phyloP scores from a whole-genome alignment of 1,140 invertebrate species.

The Leucophenga varia region DNA sequence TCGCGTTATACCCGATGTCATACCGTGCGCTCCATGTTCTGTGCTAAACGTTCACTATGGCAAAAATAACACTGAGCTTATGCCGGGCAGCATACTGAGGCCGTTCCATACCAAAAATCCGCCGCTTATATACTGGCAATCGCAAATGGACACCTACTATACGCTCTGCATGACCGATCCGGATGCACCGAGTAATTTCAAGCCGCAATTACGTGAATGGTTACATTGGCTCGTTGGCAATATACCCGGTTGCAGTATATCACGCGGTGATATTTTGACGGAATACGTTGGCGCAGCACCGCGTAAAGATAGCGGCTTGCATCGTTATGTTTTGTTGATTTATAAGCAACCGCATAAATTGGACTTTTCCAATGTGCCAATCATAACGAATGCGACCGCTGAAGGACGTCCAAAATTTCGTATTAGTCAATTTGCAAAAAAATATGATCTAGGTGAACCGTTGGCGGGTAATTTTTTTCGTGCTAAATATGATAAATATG shows the following conservation, averaged over 20 bases:
- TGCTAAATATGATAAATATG: slow-evolving; percentile 87
- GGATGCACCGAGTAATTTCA: slow-evolving; percentile 66
- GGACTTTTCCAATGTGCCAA: slow-evolving; percentile 43
- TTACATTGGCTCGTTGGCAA: slow-evolving; percentile 90
- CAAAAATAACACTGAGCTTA: no score
- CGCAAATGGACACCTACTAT: slow-evolving; percentile 65
- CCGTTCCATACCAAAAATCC: slow-evolving; percentile 67
- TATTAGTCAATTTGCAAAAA: slow-evolving; percentile 75
- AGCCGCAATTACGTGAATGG: slow-evolving; percentile 79
- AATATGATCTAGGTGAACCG: slow-evolving; percentile 76
- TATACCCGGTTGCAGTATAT: slow-evolving; percentile 74
- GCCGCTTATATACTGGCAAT: slow-evolving; percentile 65
- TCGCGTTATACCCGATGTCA: no score
- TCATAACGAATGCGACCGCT: slow-evolving; percentile 54
- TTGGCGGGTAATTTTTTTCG: slow-evolving; percentile 85
- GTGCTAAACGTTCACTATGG: no score
- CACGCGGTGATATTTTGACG: slow-evolving; percentile 73
- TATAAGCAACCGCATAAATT: slow-evolving; percentile 68
- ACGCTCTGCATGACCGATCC: slow-evolving; percentile 66
- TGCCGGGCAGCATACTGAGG: slow-evolving; percentile 47
- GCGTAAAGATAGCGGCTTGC: slow-evolving; percentile 75
- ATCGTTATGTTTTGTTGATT: slow-evolving; percentile 84
- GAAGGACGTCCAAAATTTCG: slow-evolving; percentile 73
- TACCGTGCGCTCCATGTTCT: no score
- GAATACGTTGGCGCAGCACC: slow-evolving; percentile 83